phyloP scores from a whole-genome alignment of 2,888 invertebrate species.

The Tenthredo livida region DNA sequence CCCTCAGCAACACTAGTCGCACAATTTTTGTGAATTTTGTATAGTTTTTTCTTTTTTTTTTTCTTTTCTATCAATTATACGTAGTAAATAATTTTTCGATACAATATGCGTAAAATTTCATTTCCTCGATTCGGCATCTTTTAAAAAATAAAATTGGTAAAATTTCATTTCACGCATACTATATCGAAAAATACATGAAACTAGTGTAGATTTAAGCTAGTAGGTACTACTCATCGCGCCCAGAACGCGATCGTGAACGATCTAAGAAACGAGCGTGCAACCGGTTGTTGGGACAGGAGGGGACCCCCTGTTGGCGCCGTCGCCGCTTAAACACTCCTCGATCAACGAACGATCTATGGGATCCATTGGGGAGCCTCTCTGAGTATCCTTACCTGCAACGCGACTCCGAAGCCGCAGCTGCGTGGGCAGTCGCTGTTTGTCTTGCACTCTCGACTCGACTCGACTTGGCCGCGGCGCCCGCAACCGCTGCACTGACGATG shows the following conservation, averaged over 20 bases:
- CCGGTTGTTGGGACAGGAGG: constrained; percentile 19
- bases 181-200: too few relatives aligned
- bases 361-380: constrained; percentile 46
- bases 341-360: constrained; percentile 49
- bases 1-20: not conserved
- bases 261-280: not conserved
- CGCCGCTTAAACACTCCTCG: constrained; percentile 49
- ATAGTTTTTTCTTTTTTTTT: not conserved
- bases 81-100: too few relatives aligned
- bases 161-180: too few relatives aligned
- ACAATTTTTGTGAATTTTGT: not conserved
- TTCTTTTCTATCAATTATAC: not conserved
- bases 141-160: too few relatives aligned
- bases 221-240: too few relatives aligned
- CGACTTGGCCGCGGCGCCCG: not conserved
- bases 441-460: constrained; percentile 39
- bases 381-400: constrained; percentile 12
- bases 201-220: not conserved
- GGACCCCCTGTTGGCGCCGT: constrained; percentile 47
- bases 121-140: too few relatives aligned
- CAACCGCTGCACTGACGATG: not conserved
- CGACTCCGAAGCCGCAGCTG: constrained; percentile 9
- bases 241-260: not conserved
- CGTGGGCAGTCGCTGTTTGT: constrained; percentile 51
- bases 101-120: too few relatives aligned